Percentiles rank a stretch among this genome's conserved stretches.
These are phyloP conservation scores for Eurytoma adleriae DNA, from an alignment of 2,888 invertebrate species.

Conservation along the genomic window DNA sequence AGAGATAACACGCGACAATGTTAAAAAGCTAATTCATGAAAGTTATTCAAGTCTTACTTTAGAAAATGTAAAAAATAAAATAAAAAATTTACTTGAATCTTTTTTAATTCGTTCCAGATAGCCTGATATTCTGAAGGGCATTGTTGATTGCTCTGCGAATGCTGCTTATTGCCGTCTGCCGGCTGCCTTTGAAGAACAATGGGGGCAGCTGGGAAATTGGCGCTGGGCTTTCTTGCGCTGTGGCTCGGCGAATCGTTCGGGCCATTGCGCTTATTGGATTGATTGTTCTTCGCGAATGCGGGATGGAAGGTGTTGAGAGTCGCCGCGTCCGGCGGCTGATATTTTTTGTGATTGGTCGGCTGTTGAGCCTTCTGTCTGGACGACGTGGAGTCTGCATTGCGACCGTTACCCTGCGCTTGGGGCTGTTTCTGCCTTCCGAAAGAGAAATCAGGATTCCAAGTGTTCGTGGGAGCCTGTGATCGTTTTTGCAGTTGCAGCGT, in stretches of 20 bases:
- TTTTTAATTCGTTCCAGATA: constrained; percentile 73
- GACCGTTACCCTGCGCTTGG: constrained; percentile 41
- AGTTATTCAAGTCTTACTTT: too few species aligned
- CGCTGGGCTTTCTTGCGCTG: not conserved
- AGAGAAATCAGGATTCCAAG: too few species aligned
- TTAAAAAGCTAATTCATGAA: too few species aligned
- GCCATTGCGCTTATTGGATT: constrained; percentile 6
- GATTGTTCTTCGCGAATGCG: constrained; percentile 19
- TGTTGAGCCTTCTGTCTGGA: not conserved
- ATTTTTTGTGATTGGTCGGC: not conserved
- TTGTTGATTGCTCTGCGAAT: constrained; percentile 18
- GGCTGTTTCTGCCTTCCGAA: constrained; percentile 5
- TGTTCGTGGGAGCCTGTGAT: not conserved
- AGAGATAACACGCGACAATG: too few species aligned
- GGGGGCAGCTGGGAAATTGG: constrained; percentile 12
- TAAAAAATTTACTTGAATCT: constrained; percentile 61
- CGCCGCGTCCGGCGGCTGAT: constrained; percentile 44
- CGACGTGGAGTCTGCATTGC: not conserved
- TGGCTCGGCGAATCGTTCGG: constrained; percentile 27
- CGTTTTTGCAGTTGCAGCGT: constrained; percentile 5
- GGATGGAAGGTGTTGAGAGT: constrained; percentile 46
- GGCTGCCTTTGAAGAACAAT: constrained; percentile 33
- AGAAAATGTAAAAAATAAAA: too few species aligned
- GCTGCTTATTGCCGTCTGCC: not conserved
- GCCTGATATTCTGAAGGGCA: constrained; percentile 71